phyloP scores from a whole-genome alignment of 2,113 vertebrate genomes.

The Entelurus aequoreus region DNA sequence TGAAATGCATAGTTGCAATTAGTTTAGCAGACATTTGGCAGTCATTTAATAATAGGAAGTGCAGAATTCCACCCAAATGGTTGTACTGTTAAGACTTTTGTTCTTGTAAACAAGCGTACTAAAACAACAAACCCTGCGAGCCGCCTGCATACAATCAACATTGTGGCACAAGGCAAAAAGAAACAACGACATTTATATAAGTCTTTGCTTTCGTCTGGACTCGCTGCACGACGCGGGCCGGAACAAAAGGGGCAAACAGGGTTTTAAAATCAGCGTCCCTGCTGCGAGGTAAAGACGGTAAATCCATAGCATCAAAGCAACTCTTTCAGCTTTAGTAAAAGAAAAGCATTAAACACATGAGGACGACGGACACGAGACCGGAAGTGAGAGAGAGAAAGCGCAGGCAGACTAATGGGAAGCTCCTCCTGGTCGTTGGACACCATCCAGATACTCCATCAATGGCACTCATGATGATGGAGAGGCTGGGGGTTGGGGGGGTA shows the following conservation, averaged over 20 bases:
- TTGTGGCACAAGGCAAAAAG: constrained; percentile 19
- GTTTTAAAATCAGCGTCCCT: constrained; percentile 38
- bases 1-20: not conserved
- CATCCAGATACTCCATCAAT: constrained; percentile 62
- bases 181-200: constrained; percentile 25
- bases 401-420: constrained; percentile 31
- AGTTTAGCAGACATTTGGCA: not conserved
- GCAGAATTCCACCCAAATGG: constrained; percentile 4
- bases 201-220: not conserved
- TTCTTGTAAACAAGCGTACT: constrained; percentile 19
- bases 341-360: not conserved
- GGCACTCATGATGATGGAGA: constrained; percentile 58
- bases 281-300: constrained; percentile 41
- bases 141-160: constrained; percentile 32
- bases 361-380: constrained; percentile 18
- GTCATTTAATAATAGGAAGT: constrained; percentile 13
- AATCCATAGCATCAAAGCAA: constrained; percentile 43
- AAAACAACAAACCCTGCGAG: constrained; percentile 4
- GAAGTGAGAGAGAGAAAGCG: constrained; percentile 15
- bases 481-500: constrained; percentile 43
- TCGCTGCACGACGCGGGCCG: constrained; percentile 34
- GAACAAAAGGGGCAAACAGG: constrained; percentile 31
- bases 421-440: constrained; percentile 41
- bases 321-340: constrained; percentile 11
- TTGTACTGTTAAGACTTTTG: constrained; percentile 2